These are phyloP conservation scores for Parazoanthus atlanticus DNA, from an alignment of 92 coral and sea anemone genomes.

Conservation along the genomic window DNA sequence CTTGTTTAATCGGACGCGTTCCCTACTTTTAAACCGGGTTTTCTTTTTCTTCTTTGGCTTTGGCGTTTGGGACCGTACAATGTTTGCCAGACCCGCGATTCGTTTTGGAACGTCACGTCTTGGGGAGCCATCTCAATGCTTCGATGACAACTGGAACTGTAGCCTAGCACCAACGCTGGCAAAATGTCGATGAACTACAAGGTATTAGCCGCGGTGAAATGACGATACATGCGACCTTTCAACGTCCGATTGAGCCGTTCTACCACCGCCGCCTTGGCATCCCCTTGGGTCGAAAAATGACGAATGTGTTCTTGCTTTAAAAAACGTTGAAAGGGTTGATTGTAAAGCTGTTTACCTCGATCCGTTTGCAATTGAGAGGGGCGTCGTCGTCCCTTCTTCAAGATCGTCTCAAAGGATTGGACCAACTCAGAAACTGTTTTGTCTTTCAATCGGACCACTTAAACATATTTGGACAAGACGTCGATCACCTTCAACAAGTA, in stretches of 20 bases:
- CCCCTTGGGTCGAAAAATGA: slow-evolving; percentile 10
- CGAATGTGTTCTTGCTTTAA: no score
- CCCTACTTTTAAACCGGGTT: slow-evolving; percentile 26
- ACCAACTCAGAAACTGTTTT: background rate
- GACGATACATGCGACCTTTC: slow-evolving; percentile 22
- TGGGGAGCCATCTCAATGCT: no score
- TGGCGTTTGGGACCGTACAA: background rate
- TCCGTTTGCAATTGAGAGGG: no score
- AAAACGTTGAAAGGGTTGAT: no score
- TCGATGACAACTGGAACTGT: no score
- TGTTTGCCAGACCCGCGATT: no score
- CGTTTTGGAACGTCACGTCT: no score
- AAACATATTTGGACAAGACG: background rate
- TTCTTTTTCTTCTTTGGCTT: background rate
- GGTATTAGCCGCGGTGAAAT: slow-evolving; percentile 26
- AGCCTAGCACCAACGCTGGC: slow-evolving; percentile 3
- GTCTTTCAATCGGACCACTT: background rate
- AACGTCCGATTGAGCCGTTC: slow-evolving; percentile 27
- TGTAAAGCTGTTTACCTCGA: no score
- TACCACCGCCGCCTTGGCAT: slow-evolving; percentile 21
- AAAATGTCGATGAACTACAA: slow-evolving; percentile 40
- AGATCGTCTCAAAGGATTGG: background rate
- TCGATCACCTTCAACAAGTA: background rate
- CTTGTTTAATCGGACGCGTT: background rate
- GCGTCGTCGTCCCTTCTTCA: no score